These are phyloP conservation scores for Musca vetustissima DNA, from an alignment of 1,140 invertebrate species.

Conservation along the genomic window DNA sequence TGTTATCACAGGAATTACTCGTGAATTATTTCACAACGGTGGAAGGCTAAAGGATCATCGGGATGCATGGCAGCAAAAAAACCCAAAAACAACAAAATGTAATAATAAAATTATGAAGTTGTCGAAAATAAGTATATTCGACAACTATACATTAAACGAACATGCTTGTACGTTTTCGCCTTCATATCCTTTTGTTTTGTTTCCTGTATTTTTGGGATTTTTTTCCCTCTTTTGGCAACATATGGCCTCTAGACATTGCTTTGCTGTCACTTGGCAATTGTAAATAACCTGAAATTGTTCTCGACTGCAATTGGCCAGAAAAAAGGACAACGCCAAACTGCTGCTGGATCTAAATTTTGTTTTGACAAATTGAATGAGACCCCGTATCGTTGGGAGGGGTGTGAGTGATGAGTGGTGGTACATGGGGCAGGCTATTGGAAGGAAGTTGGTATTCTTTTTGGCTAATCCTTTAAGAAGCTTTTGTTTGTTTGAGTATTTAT, in stretches of 20 bases:
- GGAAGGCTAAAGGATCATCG: background rate
- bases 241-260: background rate
- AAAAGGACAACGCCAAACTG: background rate
- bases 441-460: background rate
- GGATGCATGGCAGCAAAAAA: background rate
- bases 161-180: too few relatives aligned
- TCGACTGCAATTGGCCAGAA: background rate
- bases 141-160: too few relatives aligned
- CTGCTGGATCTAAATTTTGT: background rate
- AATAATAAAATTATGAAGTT: slow-evolving; percentile 21
- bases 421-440: too few relatives aligned
- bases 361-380: background rate
- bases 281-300: too few relatives aligned
- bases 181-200: slow-evolving; percentile 3
- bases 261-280: background rate
- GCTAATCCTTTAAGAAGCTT: slow-evolving; percentile 2
- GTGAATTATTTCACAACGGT: background rate
- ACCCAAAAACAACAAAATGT: too few relatives aligned
- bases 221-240: slow-evolving; percentile 13
- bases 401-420: too few relatives aligned
- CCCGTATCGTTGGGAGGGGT: too few relatives aligned
- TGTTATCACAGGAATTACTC: background rate
- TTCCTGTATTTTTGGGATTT: slow-evolving; percentile 3
- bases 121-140: background rate
- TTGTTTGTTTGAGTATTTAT: too few relatives aligned